These are phyloP conservation scores for Pseudotriccus pelzelni DNA, from an alignment of 2,797 vertebrate genomes.

Conservation along the genomic window DNA sequence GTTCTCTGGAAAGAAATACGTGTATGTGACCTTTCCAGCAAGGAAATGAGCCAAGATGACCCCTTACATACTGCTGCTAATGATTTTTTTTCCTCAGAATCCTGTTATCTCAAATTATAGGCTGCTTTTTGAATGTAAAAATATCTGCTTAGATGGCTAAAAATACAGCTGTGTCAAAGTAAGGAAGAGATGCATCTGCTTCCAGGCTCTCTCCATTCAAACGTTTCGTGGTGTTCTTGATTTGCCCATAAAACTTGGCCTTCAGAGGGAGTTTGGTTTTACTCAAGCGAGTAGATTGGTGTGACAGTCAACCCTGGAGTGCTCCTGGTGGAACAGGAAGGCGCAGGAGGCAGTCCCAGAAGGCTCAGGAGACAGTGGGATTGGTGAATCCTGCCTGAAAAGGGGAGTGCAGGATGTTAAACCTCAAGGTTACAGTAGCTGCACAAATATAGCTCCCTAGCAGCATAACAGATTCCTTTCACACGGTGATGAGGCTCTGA, in stretches of 20 bases:
- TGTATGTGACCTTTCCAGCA: not conserved
- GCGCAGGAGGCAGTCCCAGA: not conserved
- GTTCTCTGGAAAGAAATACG: not conserved
- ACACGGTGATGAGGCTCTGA: not conserved
- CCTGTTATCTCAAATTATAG: not conserved
- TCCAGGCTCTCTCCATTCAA: not conserved
- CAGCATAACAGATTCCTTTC: constrained; percentile 8
- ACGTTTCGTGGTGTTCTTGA: not conserved
- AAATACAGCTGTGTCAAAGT: not conserved
- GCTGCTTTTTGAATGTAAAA: not conserved
- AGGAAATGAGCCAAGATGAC: not conserved
- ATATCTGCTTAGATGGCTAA: not conserved
- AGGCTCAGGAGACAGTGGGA: not conserved
- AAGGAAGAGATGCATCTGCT: not conserved
- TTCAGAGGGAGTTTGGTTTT: not conserved
- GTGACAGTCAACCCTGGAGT: not conserved
- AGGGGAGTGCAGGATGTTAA: not conserved
- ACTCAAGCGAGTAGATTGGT: not conserved
- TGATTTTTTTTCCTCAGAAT: not conserved
- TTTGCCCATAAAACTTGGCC: not conserved
- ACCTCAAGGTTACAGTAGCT: not conserved
- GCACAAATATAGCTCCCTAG: not conserved
- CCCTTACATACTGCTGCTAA: not conserved
- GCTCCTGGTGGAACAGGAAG: not conserved
- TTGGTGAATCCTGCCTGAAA: not conserved